phyloP scores from a whole-genome alignment of 2,797 vertebrate species.

The Rhynchonycteris naso region DNA sequence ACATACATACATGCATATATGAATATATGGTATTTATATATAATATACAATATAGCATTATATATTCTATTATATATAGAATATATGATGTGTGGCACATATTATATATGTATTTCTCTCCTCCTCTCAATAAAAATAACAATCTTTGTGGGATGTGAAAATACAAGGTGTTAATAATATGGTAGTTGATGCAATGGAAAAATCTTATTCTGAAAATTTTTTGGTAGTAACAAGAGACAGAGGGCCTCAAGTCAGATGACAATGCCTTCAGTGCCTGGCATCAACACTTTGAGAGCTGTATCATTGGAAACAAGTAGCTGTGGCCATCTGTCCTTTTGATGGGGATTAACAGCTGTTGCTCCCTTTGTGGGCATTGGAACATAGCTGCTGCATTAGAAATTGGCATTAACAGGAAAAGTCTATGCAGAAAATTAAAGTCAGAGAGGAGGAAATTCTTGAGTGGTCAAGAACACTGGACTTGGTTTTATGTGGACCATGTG shows the following conservation, averaged over 20 bases:
- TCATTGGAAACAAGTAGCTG: neutral
- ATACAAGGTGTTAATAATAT: neutral
- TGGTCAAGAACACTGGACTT: neutral
- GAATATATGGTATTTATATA: neutral
- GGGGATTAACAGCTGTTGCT: neutral
- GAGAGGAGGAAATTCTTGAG: neutral
- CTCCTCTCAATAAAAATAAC: neutral
- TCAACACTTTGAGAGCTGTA: neutral
- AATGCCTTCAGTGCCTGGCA: neutral
- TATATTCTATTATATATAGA: neutral
- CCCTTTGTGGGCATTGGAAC: neutral
- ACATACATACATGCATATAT: neutral
- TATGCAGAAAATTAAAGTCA: neutral
- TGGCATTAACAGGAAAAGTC: neutral
- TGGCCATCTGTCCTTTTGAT: neutral
- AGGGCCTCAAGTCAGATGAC: neutral
- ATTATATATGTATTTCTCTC: neutral
- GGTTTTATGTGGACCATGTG: neutral
- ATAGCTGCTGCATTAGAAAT: neutral
- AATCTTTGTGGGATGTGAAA: neutral
- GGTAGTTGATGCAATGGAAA: conserved; percentile 12
- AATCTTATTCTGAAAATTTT: neutral
- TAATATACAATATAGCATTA: neutral
- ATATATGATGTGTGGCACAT: neutral
- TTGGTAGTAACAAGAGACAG: conserved; percentile 26